Percentiles rank a stretch among this genome's conserved stretches.
Conservation (phyloP, 2,797 vertebrate genomes). For the Megalops cyprinoides region DNA sequence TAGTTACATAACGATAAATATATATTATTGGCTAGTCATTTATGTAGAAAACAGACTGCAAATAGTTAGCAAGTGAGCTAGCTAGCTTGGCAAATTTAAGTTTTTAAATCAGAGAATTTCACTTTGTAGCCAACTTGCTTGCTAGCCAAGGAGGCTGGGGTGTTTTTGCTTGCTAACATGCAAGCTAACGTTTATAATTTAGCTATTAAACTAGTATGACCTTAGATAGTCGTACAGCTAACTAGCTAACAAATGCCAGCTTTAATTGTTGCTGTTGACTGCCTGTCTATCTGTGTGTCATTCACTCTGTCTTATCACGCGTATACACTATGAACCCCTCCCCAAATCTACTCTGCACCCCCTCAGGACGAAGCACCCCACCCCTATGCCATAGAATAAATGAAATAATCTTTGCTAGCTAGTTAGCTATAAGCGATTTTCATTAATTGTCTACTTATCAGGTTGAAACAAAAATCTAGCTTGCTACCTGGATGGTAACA, state of each 20-base stretch:
- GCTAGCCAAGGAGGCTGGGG: neutral
- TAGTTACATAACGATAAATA: neutral
- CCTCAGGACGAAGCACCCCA: conserved; percentile 26
- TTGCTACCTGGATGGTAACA: too few relatives aligned
- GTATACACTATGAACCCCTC: conserved; percentile 25
- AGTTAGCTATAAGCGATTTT: neutral
- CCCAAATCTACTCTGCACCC: conserved; percentile 18
- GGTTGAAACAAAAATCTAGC: too few relatives aligned
- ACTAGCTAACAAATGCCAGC: neutral
- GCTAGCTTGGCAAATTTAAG: too few relatives aligned
- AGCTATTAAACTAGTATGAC: too few relatives aligned
- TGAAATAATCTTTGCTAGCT: neutral
- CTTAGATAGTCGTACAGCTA: too few relatives aligned
- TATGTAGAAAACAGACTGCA: neutral
- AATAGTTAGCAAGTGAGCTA: too few relatives aligned
- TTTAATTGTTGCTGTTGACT: conserved; percentile 18
- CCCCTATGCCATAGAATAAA: conserved; percentile 22
- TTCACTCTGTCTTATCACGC: conserved; percentile 2
- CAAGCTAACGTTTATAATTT: too few relatives aligned
- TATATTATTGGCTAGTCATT: neutral
- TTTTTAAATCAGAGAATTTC: neutral
- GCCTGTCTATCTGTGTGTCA: conserved; percentile 31
- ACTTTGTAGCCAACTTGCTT: neutral
- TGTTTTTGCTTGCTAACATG: neutral
- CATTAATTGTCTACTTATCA: too few relatives aligned